Base-by-base conservation (phyloP, 92 coral and sea anemone species). In the Chrysogorgia sp. region DNA sequence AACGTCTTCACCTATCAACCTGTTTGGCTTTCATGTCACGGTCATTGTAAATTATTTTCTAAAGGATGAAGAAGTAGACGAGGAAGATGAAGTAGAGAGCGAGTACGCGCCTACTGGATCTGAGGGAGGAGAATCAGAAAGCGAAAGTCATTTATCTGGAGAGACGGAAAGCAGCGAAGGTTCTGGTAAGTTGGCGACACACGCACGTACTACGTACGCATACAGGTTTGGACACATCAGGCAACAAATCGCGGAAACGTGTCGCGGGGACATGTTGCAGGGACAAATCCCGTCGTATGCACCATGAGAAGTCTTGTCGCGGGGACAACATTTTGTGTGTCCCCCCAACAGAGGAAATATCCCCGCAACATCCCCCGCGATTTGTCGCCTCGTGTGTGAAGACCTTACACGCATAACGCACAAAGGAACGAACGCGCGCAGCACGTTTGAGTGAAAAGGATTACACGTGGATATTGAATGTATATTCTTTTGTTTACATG, bases 141-240 rank as follows among this genome's bases (percentile, higher is more conserved):
- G 90, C 21, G 87, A 76, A 72, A 93, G 90, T 41, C 89, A 85
- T 49, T 84, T 91, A 64, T 94, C 98, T 5, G 92, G 97, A 9
- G 98, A 94, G 63, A 94, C 98, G 12, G 98, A 96, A 25, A 89
- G 97, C 58, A 92, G 87, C 63, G 91, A 89, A 10, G 92, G 82
- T 31, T 89, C 97, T 22, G 98, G 98, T 94, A 30, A 55, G 85
- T 64, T 10, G 45, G 0, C 13, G 71, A n/a, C n/a, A n/a, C n/a
- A n/a, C n/a, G n/a, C n/a, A n/a, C n/a, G n/a, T n/a, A n/a, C n/a
- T n/a, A n/a, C n/a, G n/a, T n/a, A n/a, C n/a, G n/a, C n/a, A n/a
- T n/a, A n/a, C n/a, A n/a, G n/a, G n/a, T n/a, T n/a, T n/a, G n/a
- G n/a, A n/a, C n/a, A n/a, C n/a, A n/a, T n/a, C n/a, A n/a, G n/a